These are phyloP conservation scores for Tetramorium simillimum DNA, from an alignment of 1,140 invertebrate genomes.

Conservation along the genomic window DNA sequence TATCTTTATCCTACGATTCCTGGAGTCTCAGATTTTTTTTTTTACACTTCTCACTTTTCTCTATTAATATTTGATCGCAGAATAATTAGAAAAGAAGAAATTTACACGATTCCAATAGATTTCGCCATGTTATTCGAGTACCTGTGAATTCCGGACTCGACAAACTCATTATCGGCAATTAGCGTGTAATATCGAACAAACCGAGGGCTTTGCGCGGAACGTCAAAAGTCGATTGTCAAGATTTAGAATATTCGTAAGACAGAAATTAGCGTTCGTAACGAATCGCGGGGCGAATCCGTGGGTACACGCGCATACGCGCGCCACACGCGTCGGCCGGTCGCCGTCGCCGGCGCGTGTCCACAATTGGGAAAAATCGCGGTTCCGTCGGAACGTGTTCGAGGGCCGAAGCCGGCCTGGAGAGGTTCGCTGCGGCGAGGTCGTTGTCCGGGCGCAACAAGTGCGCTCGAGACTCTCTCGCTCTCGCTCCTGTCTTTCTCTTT, in stretches of 20 bases:
- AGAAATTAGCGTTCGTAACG: constrained; percentile 31
- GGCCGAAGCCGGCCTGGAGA: constrained; percentile 60
- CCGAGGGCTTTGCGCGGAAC: background rate
- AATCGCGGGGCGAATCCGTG: background rate
- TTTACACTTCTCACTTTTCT: background rate
- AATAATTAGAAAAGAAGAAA: background rate
- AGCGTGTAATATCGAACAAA: background rate
- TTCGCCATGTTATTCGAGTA: background rate
- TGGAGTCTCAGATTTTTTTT: background rate
- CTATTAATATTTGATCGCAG: background rate
- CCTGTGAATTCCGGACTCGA: background rate
- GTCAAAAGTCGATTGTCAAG: background rate
- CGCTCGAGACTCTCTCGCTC: constrained; percentile 48
- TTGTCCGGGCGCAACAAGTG: constrained; percentile 74
- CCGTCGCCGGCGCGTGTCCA: constrained; percentile 47
- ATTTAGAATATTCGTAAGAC: background rate
- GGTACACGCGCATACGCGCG: background rate
- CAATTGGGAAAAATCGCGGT: constrained; percentile 66
- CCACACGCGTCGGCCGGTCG: constrained; percentile 30
- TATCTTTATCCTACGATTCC: background rate
- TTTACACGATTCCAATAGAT: background rate
- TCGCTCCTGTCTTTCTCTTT: constrained; percentile 20
- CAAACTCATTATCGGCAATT: background rate
- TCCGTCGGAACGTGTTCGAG: constrained; percentile 69
- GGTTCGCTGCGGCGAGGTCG: constrained; percentile 73